Evolutionary conservation across 2,888 invertebrate genomes (phyloP).

Genomic region (Prenolepis imparis): DNA sequence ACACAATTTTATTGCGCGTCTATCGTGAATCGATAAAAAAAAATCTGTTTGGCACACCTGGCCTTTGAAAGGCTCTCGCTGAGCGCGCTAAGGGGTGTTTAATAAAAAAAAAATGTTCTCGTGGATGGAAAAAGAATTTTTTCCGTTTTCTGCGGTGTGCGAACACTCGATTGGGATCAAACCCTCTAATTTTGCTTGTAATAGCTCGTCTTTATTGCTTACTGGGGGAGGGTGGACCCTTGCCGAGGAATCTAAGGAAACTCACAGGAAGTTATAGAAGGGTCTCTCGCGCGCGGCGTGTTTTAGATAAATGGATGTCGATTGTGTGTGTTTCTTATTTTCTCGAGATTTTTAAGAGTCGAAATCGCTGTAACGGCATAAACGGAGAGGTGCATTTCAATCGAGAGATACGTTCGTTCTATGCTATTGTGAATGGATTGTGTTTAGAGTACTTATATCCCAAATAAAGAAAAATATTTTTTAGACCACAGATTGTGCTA

Average conservation of each 20-base stretch:
- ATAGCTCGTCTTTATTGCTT: constrained; percentile 78
- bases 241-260: constrained; percentile 49
- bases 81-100: constrained; percentile 61
- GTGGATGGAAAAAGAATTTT: constrained; percentile 69
- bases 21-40: constrained; percentile 20
- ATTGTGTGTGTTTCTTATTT: constrained; percentile 31
- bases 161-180: constrained; percentile 71
- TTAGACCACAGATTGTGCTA: background rate
- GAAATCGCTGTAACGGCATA: constrained; percentile 67
- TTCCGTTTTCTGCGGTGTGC: constrained; percentile 53
- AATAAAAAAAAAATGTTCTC: constrained; percentile 65
- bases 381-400: constrained; percentile 29
- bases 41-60: constrained; percentile 66
- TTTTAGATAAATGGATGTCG: constrained; percentile 68
- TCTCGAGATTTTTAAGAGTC: constrained; percentile 59
- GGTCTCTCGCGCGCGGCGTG: constrained; percentile 59
- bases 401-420: constrained; percentile 46
- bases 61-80: constrained; percentile 57
- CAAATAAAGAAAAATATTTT: constrained; percentile 3
- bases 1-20: constrained; percentile 15
- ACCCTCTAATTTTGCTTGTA: constrained; percentile 84
- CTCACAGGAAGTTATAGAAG: constrained; percentile 66
- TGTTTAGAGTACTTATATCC: background rate
- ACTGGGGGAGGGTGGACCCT: constrained; percentile 60
- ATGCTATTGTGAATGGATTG: constrained; percentile 45